Evolutionary conservation across 1,140 invertebrate species (phyloP).

Genomic region (Leucophenga varia): DNA sequence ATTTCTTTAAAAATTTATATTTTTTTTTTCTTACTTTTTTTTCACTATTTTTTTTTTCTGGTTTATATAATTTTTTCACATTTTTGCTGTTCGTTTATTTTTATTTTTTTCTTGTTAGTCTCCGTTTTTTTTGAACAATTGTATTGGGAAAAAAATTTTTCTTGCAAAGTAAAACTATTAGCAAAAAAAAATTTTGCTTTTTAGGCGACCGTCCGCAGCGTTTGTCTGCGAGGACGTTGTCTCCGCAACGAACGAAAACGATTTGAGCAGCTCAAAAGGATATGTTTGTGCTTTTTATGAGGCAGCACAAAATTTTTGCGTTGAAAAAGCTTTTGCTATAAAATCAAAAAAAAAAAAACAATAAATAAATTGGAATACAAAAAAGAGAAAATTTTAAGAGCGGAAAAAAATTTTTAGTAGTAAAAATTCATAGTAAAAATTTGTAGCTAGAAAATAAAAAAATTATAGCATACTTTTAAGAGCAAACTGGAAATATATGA

Average conservation of each 20-base stretch:
- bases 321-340: too few relatives aligned
- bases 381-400: too few relatives aligned
- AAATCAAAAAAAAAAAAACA: too few relatives aligned
- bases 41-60: constrained; percentile 10
- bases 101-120: not conserved
- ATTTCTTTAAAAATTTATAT: too few relatives aligned
- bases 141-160: too few relatives aligned
- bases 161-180: too few relatives aligned
- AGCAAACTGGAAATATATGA: constrained; percentile 8
- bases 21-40: constrained; percentile 13
- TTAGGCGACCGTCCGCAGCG: constrained; percentile 38
- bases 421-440: too few relatives aligned
- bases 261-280: constrained; percentile 25
- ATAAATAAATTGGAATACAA: too few relatives aligned
- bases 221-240: constrained; percentile 50
- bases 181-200: not conserved
- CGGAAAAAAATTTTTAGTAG: too few relatives aligned
- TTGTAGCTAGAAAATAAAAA: too few relatives aligned
- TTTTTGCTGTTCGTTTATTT: not conserved
- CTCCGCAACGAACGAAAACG: constrained; percentile 52
- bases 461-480: constrained; percentile 38
- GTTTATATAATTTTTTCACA: not conserved
- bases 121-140: not conserved
- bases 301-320: too few relatives aligned
- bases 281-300: too few relatives aligned